Base-by-base conservation (phyloP, 2,113 vertebrate genomes). In the Indicator indicator region DNA sequence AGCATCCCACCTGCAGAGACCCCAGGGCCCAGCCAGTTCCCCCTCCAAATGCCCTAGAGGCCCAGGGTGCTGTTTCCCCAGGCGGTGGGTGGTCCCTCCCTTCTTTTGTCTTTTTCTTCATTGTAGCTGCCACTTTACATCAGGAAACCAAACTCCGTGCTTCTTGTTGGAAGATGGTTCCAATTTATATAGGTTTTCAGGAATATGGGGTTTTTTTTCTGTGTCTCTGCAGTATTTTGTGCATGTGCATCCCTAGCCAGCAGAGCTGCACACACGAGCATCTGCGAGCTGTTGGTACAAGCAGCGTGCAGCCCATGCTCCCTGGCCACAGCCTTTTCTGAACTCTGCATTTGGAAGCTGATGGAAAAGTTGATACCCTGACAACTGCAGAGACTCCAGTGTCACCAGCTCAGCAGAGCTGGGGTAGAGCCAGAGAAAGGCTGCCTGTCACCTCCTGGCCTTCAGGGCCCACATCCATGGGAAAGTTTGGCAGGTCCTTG, bases 21-120 rank as follows among this genome's bases (percentile, higher is more conserved):
- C 71, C 54, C 80, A 59, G 79, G 73, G 60, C 60, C 76, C 6
- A 4, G 84, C 92, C 11, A 1, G 75, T 36, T 88, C 56, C 67
- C 52, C 38, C 38, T 81, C 78, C 59, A 59, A 73, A 72, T 9
- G 18, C 63, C 79, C 70, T 0, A 0, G 73, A 73, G 79, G 67
- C 71, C 72, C 5, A 15, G 30, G 75, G 75, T 6, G 23, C 52
- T 74, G 50, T 74, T 72, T 90, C 69, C 32, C 50, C 46, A 60
- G 90, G 73, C 12, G 2, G 91, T 94, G 95, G 94, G 95, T 96
- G 95, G 94, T 94, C 95, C 71, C 58, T 72, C 44, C 26, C 56
- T 75, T 86, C 90, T 78, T 62, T 80, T 55, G 23, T 69, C 67
- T 78, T 89, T 90, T 88, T 71, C 77, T 90, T 75, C 59, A 48